Evolutionary conservation across 2,797 vertebrate genomes (phyloP).

Genomic region (Sparidentex hasta): DNA sequence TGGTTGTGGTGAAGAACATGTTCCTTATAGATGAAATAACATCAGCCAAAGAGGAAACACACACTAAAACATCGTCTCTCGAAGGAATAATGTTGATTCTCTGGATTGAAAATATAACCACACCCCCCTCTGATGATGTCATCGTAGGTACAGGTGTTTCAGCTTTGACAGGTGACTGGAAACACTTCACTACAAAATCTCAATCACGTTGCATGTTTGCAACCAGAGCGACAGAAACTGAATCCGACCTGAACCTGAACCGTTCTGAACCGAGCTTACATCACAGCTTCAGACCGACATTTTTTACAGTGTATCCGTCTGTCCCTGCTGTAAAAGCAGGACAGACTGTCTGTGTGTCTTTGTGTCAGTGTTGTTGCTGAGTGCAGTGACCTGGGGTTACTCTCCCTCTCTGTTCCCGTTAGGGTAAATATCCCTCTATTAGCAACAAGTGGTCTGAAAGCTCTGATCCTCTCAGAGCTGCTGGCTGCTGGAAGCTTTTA

Average conservation of each 20-base stretch:
- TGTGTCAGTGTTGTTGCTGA: constrained; percentile 70
- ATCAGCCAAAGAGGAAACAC: not conserved
- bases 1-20: not conserved
- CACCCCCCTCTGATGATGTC: not conserved
- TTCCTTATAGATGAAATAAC: not conserved
- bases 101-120: not conserved
- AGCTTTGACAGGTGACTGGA: not conserved
- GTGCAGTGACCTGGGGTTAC: constrained; percentile 73
- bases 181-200: not conserved
- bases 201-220: not conserved
- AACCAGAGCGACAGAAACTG: no score
- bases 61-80: no score
- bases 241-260: constrained; percentile 5
- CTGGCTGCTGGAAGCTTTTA: constrained; percentile 65
- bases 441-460: constrained; percentile 76
- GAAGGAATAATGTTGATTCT: no score
- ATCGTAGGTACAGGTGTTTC: not conserved
- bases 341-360: constrained; percentile 61
- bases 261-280: constrained; percentile 17
- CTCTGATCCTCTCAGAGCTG: constrained; percentile 52
- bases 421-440: constrained; percentile 71
- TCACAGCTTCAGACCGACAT: constrained; percentile 12
- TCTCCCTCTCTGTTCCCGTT: constrained; percentile 59
- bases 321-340: constrained; percentile 68
- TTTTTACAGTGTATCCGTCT: constrained; percentile 57